Evolutionary conservation across 23 tunicate genomes (phyloP).

Genomic region (Halocynthia aurantium): DNA sequence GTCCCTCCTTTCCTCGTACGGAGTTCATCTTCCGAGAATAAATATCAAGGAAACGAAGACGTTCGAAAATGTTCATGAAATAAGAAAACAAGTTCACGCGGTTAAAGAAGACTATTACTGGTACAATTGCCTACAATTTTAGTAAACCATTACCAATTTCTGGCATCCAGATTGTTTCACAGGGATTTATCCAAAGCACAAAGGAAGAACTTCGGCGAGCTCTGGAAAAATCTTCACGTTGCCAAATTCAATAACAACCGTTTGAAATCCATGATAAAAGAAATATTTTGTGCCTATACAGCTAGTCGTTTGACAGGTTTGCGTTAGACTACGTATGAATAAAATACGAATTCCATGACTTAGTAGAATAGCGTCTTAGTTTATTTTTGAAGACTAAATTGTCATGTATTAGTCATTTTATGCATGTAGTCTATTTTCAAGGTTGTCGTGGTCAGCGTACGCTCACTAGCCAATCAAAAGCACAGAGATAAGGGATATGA

Average conservation of each 20-base stretch:
- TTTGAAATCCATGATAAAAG: conserved; percentile 44
- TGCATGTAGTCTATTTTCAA: too few species aligned
- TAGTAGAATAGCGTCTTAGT: too few species aligned
- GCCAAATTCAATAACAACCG: conserved; percentile 24
- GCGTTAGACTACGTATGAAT: too few species aligned
- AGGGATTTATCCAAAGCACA: conserved; percentile 59
- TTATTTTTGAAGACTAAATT: too few species aligned
- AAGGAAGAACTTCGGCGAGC: conserved; percentile 27
- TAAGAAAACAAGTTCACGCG: conserved; percentile 38
- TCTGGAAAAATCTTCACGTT: conserved; percentile 53
- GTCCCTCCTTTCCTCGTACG: conserved; percentile 24
- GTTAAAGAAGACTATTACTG: conserved; percentile 54
- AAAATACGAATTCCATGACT: too few species aligned
- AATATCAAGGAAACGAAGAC: conserved; percentile 39
- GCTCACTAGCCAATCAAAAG: too few species aligned
- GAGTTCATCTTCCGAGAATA: conserved; percentile 48
- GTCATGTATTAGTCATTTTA: too few species aligned
- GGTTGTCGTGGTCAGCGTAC: too few species aligned
- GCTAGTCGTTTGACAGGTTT: conserved; percentile 54
- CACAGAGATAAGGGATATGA: too few species aligned
- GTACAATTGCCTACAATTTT: conserved; percentile 1
- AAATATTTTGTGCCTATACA: conserved; percentile 44
- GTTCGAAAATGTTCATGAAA: conserved; percentile 45
- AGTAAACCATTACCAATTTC: background rate
- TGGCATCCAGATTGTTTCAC: background rate